Base-by-base conservation (phyloP, 2,888 invertebrate genomes). In the Darwinula stevensoni region DNA sequence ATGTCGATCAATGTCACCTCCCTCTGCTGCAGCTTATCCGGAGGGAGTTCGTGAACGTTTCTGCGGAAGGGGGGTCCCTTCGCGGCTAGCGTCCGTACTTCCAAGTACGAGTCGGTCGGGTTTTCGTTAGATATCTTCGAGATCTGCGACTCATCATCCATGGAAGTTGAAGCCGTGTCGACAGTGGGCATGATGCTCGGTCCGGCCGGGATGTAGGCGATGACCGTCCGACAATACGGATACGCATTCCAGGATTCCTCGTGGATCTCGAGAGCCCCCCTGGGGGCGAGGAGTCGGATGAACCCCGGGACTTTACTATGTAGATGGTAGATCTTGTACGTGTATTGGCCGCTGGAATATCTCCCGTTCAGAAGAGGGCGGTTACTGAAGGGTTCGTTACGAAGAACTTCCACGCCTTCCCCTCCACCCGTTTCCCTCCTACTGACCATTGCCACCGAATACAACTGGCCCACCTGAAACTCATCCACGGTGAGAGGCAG, bases 381-480 rank as follows among this genome's bases (percentile, higher is more conserved):
- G 54, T 80, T 66, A 45, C 65, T 68, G 57, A 94, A 99, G 13
- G 94, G 94, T 58, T 97, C 91, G 64, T 99, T 99, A 54, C 76
- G 78, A 44, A 82, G 55, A 39, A 99, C 91, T 49, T 67, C 64
- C 28, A 68, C 61, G 6, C 67, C 67, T 47, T 68, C 66, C 4
- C 67, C 66, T 14, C 67, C 67, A 11, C 67, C 67, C 2, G 67
- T 68, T 46, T 67, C 65, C 44, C 63, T 61, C 50, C 63, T 65
- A 43, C 63, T 63, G 4, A 64, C 64, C 47, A 67, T 62, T 2
- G 97, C 97, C 35, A 99, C 94, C 42, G 88, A 84, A 58, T 67
- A 99, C 43, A 99, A 62, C 57, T 99, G 97, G 43, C 84, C 97
- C 44, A 97, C 84, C 73, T 97, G 94, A 56, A 97, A 97, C 74